Evolutionary conservation across 2,888 invertebrate genomes (phyloP), one percentile per base, ranked within the genome.

Genomic region (Cephus pulcher): DNA sequence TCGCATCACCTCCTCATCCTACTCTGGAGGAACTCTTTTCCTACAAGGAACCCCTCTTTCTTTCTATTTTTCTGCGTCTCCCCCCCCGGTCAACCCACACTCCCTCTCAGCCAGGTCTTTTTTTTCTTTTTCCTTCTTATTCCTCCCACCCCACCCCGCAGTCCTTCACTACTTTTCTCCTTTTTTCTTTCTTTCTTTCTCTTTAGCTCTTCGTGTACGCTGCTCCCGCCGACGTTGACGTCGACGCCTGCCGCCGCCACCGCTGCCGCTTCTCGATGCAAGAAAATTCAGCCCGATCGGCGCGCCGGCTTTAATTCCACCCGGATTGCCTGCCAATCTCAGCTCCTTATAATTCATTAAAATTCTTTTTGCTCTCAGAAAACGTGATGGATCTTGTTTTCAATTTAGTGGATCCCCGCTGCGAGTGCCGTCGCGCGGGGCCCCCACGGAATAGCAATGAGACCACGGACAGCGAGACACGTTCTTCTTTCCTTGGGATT

Each of bases 361-460:
- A 90, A 91, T 91, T 90, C 89, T 89, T 90, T 88, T 89, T 88
- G 87, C 88, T 85, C 87, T 84, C 86, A 86, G 86, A 86, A 90
- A 91, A 91, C 91, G 91, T 91, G 91, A 91, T 90, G 91, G 91
- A 91, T 91, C 89, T 89, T 89, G 87, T 89, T 91, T 91, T 91
- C 91, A 91, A 91, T 91, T 90, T 91, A 87, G 88, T 84, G 86
- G 88, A 90, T 88, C 89, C 91, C 90, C 85, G 88, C 90, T 89
- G 89, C 84, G 90, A 75, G 34, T 69, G 76, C 75, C 84, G 84
- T 84, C 83, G 85, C 84, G 81, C 84, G 75, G 79, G 79, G 76
- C 76, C 83, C 76, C 82, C 85, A 84, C 84, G 87, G 91, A 91
- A 91, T 90, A 90, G 88, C 91, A 90, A 91, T 90, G 90, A 37